phyloP scores from a whole-genome alignment of 92 coral and sea anemone genomes.

The Isaurus tuberculatus region DNA sequence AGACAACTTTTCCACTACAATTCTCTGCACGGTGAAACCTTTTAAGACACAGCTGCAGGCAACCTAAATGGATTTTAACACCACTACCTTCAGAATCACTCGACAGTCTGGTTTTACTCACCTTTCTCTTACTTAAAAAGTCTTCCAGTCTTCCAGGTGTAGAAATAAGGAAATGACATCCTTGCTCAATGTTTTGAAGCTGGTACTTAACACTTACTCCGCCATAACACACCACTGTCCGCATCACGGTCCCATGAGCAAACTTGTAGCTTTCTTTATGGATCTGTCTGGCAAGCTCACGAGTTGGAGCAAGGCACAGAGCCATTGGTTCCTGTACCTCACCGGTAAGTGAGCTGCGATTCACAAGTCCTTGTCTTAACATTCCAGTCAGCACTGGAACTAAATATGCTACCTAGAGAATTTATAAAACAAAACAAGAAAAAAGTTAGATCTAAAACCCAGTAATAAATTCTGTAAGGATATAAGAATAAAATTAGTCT shows the following conservation, averaged over 20 bases:
- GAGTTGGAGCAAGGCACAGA: conserved; percentile 92
- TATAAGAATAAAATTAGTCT: too few relatives aligned
- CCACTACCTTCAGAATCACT: not conserved
- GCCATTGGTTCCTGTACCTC: conserved; percentile 88
- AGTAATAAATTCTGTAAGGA: too few relatives aligned
- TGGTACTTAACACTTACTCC: conserved; percentile 95
- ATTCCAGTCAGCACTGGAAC: conserved; percentile 86
- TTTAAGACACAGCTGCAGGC: not conserved
- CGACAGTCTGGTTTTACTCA: not conserved
- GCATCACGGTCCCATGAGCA: conserved; percentile 82
- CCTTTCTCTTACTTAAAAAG: conserved; percentile 80
- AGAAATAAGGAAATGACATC: conserved; percentile 92
- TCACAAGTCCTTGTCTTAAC: conserved; percentile 76
- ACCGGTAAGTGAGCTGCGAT: conserved; percentile 64
- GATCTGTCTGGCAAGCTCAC: conserved; percentile 94
- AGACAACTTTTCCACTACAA: too few relatives aligned
- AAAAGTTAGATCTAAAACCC: not conserved
- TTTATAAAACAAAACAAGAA: not conserved
- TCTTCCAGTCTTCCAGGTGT: conserved; percentile 96
- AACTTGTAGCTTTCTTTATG: conserved; percentile 84
- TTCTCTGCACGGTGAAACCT: too few relatives aligned
- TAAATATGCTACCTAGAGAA: conserved; percentile 80
- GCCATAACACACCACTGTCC: conserved; percentile 87
- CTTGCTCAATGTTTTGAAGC: conserved; percentile 67
- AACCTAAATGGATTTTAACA: not conserved